Base-by-base conservation (phyloP, 2,888 invertebrate species). In the Perithous albicinctus region DNA sequence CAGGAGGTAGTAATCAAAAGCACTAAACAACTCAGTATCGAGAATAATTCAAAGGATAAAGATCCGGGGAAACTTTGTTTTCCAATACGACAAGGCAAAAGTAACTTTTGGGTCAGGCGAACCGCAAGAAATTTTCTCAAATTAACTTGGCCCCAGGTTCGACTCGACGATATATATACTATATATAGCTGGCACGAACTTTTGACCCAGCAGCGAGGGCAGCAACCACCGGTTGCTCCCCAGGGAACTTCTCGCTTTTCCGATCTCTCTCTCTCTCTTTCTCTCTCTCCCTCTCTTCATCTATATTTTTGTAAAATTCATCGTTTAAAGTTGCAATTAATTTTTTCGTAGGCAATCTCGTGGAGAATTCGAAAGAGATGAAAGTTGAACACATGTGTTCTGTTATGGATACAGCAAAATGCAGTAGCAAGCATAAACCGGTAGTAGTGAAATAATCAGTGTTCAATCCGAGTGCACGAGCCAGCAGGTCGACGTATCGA, bases 211-310 rank as follows among this genome's bases (percentile, higher is more conserved):
- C 82, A 75, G 72, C 75, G 75, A 70, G 75, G 82, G 78, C 75
- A 67, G 66, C 66, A 82, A 82, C 82, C 82, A 82, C 82, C 82
- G 82, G 82, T 82, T 82, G 82, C 75, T 82, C 82, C 82, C 82
- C 43, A 66, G 82, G 72, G 82, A 43, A 59, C 64, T 82, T 35
- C 78, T 75, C 70, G 35, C 46, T 64, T 69, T 78, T 51, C 70
- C 82, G 74, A 73, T 41, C 67, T 41, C 23, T 20, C 7, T 15
- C 59, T 35, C 70, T 12, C 38, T 46, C 43, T 15, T 35, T 41
- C 32, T 12, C 23, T 46, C n/a, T 35, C 59, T 18, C 12, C 12
- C 41, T 51, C 8, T 20, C 18, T 10, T 38, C n/a, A 54, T 10
- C 43, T 12, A 6, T 23, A 61, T 18, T 77, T 67, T 61, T 66